Conservation (phyloP, 2,888 invertebrate species). For the Tenthredo amoena region DNA sequence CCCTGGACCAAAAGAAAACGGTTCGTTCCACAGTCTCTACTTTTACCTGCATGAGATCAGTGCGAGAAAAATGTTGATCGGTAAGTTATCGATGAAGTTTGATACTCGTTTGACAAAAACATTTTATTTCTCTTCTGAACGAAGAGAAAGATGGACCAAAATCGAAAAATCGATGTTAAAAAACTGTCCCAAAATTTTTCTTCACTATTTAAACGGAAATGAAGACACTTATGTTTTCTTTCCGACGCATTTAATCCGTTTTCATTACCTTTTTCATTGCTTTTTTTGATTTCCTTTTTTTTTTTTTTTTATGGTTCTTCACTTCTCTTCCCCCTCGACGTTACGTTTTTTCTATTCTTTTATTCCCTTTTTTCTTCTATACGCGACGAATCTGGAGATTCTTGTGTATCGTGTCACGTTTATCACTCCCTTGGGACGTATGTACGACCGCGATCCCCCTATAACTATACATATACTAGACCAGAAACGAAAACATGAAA, state of each 20-base stretch:
- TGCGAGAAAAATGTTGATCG: neutral
- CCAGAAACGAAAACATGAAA: slow-evolving; percentile 10
- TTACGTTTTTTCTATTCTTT: neutral
- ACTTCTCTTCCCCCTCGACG: neutral
- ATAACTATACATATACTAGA: neutral
- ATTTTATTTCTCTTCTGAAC: no score
- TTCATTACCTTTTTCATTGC: neutral
- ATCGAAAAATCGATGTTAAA: neutral
- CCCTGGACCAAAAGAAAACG: neutral
- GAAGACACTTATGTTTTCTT: neutral
- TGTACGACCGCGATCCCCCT: neutral
- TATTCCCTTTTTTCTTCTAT: neutral
- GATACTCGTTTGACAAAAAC: neutral
- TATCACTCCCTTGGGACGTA: slow-evolving; percentile 31
- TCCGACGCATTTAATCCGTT: neutral
- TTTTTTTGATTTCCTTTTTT: neutral
- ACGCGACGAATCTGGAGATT: slow-evolving; percentile 2
- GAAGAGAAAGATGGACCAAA: neutral
- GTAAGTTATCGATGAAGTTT: slow-evolving; percentile 8
- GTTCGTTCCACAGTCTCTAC: neutral
- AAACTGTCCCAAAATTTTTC: neutral
- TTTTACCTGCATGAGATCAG: neutral
- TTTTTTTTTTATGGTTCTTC: neutral
- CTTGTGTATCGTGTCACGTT: neutral
- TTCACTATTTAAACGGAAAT: neutral